A percentile compares a stretch with the other conserved stretches of the same genome.
Conservation (phyloP, 2,113 vertebrate genomes). For the Campylomormyrus tamandua region DNA sequence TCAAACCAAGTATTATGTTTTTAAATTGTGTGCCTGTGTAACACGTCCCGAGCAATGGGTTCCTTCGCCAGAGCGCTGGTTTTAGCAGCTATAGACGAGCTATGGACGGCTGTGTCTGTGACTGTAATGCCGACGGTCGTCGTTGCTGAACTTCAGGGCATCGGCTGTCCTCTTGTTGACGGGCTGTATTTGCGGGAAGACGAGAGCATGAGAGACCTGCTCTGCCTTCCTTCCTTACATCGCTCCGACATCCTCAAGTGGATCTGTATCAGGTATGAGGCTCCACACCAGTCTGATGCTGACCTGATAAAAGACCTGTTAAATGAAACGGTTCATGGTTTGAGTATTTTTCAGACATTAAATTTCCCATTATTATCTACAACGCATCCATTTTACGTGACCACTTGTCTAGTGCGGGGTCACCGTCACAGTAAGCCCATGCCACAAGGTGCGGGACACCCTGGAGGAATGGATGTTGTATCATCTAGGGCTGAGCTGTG, state of each 20-base stretch:
- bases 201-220: conserved; percentile 61
- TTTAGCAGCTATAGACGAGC: background rate
- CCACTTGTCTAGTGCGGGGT: background rate
- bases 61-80: background rate
- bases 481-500: background rate
- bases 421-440: background rate
- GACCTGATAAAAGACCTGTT: background rate
- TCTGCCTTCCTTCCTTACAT: conserved; percentile 68
- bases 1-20: background rate
- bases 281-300: background rate
- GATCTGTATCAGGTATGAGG: conserved; percentile 65
- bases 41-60: background rate
- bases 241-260: conserved; percentile 72
- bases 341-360: background rate
- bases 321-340: background rate
- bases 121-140: background rate
- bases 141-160: conserved; percentile 39
- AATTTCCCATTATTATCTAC: background rate
- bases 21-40: background rate
- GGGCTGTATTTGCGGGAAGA: conserved; percentile 63
- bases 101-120: background rate
- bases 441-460: background rate
- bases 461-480: background rate
- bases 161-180: conserved; percentile 65
- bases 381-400: background rate